phyloP scores from a whole-genome alignment of 1,140 invertebrate genomes.

The Trichoplusia ni region DNA sequence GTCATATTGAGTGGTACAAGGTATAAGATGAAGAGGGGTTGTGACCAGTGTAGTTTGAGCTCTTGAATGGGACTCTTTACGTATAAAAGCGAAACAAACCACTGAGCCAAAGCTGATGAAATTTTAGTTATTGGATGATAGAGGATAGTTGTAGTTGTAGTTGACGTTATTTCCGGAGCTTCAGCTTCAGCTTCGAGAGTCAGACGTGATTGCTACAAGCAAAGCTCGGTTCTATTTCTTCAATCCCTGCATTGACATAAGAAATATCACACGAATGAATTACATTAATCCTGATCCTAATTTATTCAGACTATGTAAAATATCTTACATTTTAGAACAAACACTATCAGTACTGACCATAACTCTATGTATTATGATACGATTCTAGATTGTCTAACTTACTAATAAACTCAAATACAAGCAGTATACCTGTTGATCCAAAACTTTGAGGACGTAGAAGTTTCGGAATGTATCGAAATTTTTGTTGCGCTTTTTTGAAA shows the following conservation, averaged over 20 bases:
- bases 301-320: no score
- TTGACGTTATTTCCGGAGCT: no score
- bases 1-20: slow-evolving; percentile 23
- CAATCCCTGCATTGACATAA: no score
- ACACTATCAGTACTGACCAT: background rate
- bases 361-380: slow-evolving; percentile 7
- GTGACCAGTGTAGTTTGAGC: background rate
- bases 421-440: background rate
- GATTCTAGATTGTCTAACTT: slow-evolving; percentile 6
- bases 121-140: background rate
- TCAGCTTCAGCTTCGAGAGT: no score
- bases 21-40: background rate
- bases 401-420: slow-evolving; percentile 8
- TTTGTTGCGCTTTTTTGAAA: background rate
- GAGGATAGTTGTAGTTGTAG: no score
- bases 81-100: background rate
- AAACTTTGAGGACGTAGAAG: background rate
- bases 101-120: background rate
- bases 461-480: background rate
- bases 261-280: no score
- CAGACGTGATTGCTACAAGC: no score
- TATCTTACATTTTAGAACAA: background rate
- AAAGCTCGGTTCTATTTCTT: no score
- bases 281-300: no score
- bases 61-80: background rate